These are phyloP conservation scores for Motacilla tschutschensis DNA, from an alignment of 2,113 vertebrate species.

Conservation along the genomic window DNA sequence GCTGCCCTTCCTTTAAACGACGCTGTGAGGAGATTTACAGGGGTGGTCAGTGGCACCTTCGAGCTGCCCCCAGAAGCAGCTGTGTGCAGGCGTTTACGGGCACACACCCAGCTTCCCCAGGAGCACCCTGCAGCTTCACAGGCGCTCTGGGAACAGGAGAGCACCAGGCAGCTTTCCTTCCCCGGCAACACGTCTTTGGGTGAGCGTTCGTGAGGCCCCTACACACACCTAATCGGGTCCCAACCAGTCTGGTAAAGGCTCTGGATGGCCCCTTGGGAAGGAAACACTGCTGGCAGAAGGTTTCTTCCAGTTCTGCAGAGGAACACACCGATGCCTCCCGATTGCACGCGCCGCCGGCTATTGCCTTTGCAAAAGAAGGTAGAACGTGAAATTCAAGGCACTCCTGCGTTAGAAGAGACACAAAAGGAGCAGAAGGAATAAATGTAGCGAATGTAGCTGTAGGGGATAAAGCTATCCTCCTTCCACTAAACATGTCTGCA, in stretches of 20 bases:
- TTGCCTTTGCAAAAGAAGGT: not conserved
- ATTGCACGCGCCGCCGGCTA: accelerated
- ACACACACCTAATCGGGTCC: accelerated
- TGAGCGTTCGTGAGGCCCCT: not conserved
- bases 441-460: not conserved
- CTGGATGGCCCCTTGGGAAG: not conserved
- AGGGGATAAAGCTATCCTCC: not conserved
- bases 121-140: not conserved
- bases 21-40: not conserved
- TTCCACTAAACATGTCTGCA: not conserved
- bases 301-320: not conserved
- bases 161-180: not conserved
- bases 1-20: not conserved
- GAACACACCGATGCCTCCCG: not conserved
- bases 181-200: not conserved
- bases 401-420: not conserved
- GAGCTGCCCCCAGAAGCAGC: not conserved
- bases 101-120: not conserved
- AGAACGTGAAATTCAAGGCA: not conserved
- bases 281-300: not conserved
- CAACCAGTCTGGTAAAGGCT: not conserved
- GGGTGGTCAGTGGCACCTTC: accelerated
- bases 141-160: not conserved
- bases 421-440: not conserved
- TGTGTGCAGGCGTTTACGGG: accelerated